phyloP scores from a whole-genome alignment of 2,113 vertebrate genomes.

The Sinosuthora webbiana region DNA sequence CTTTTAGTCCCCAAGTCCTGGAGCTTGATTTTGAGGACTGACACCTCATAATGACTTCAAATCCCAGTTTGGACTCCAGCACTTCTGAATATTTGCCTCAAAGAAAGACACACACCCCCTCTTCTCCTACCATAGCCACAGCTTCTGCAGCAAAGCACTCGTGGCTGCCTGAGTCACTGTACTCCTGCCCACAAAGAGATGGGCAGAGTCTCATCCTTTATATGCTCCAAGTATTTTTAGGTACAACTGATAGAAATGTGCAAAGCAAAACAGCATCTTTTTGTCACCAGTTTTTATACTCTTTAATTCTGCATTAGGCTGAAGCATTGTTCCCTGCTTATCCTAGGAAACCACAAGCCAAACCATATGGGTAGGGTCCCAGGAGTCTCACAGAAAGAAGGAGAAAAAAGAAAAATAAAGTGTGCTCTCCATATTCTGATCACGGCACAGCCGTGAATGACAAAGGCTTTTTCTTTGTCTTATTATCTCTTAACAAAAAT shows the following conservation, averaged over 20 bases:
- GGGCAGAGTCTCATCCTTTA: not conserved
- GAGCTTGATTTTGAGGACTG: not conserved
- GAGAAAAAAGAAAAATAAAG: not conserved
- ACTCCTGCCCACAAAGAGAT: not conserved
- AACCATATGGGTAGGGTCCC: not conserved
- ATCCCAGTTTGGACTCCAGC: not conserved
- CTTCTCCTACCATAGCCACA: not conserved
- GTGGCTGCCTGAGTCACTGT: not conserved
- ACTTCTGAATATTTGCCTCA: not conserved
- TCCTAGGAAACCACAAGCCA: not conserved
- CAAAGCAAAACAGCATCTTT: not conserved
- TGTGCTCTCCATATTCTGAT: not conserved
- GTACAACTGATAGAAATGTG: not conserved
- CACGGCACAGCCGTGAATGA: not conserved
- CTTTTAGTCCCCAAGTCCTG: not conserved
- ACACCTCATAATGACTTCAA: not conserved
- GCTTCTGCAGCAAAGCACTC: not conserved
- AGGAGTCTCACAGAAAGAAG: not conserved
- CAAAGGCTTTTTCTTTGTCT: not conserved
- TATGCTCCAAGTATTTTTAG: not conserved
- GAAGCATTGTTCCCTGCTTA: not conserved
- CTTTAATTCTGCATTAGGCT: not conserved
- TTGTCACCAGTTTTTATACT: not conserved
- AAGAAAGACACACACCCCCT: not conserved
- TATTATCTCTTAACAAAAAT: constrained; percentile 4